Evolutionary conservation across 2,797 vertebrate species (phyloP).

Genomic region (Lagodon rhomboides): DNA sequence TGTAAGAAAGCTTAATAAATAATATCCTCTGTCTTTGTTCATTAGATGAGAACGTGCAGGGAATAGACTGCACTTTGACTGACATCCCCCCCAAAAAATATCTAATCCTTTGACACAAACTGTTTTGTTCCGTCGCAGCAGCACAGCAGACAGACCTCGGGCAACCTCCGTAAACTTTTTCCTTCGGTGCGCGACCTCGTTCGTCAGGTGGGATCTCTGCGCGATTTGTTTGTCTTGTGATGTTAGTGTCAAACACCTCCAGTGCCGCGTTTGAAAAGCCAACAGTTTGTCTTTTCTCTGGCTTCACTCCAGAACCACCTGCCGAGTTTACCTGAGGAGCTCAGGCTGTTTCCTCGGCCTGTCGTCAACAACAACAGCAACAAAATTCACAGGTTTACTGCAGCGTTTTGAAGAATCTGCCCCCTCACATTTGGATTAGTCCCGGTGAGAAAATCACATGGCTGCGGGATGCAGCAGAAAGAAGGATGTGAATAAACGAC

Average conservation of each 20-base stretch:
- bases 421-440: not conserved
- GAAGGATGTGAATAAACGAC: not conserved
- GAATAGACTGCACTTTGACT: not conserved
- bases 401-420: not conserved
- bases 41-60: constrained; percentile 12
- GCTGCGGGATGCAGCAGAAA: not conserved
- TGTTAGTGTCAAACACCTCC: constrained; percentile 50
- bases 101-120: constrained; percentile 6
- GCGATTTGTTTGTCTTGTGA: constrained; percentile 32
- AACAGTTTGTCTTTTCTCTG: constrained; percentile 33
- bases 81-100: not conserved
- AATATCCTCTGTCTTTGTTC: not conserved
- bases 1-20: not conserved
- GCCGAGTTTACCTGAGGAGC: constrained; percentile 33
- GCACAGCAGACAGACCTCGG: constrained; percentile 1
- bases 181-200: constrained; percentile 3
- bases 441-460: not conserved
- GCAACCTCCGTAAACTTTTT: constrained; percentile 27
- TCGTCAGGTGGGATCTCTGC: constrained; percentile 26
- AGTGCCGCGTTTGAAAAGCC: constrained; percentile 22
- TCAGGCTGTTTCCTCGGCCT: constrained; percentile 15
- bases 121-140: not conserved
- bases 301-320: constrained; percentile 41
- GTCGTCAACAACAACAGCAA: not conserved
- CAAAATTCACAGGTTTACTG: constrained; percentile 2